Percentiles rank a stretch among this genome's conserved stretches.
These are phyloP conservation scores for Pocillopora meandrina DNA, from an alignment of 92 coral and sea anemone species.

Conservation along the genomic window DNA sequence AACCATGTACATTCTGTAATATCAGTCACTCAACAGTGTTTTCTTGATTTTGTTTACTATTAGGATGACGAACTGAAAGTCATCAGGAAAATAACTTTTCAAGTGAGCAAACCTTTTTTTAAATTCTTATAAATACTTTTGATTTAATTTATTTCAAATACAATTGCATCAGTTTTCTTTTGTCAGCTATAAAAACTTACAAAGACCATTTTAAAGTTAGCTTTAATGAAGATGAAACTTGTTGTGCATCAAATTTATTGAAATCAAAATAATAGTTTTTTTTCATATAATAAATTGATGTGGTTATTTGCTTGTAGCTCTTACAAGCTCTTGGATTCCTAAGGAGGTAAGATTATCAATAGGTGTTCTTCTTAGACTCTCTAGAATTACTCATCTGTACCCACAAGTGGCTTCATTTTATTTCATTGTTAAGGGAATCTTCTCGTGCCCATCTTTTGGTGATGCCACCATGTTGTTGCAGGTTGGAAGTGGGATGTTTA, in stretches of 20 bases:
- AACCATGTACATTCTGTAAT: not conserved
- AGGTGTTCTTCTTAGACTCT: too few species aligned
- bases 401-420: too few species aligned
- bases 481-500: too few species aligned
- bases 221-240: too few species aligned
- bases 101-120: conserved; percentile 43
- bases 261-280: not conserved
- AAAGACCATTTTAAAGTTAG: too few species aligned
- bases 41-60: not conserved
- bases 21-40: not conserved
- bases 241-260: not conserved
- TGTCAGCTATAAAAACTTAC: not conserved
- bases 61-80: conserved; percentile 67
- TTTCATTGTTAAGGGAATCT: too few species aligned
- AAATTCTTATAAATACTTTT: not conserved
- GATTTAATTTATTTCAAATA: too few species aligned
- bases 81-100: conserved; percentile 75
- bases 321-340: conserved; percentile 75
- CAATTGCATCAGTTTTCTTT: too few species aligned
- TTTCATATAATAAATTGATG: not conserved
- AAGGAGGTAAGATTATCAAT: conserved; percentile 41
- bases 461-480: too few species aligned
- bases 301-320: conserved; percentile 39
- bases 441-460: too few species aligned
- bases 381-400: too few species aligned